These are phyloP conservation scores for Atrichornis clamosus DNA, from an alignment of 2,113 vertebrate species.

Conservation along the genomic window DNA sequence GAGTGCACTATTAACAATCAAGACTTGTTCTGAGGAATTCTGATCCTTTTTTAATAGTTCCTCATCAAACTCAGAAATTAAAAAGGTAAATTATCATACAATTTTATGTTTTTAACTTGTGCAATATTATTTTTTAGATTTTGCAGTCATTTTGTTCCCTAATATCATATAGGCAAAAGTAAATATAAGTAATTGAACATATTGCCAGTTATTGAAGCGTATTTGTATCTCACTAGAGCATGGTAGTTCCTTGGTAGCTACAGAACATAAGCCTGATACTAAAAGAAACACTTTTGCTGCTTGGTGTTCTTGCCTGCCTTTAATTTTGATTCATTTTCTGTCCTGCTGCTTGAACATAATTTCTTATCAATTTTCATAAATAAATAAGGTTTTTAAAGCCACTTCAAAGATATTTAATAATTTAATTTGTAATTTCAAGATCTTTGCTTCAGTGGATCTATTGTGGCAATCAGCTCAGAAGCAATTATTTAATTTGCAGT, in stretches of 20 bases:
- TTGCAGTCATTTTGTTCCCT: background rate
- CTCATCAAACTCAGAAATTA: background rate
- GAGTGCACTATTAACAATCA: background rate
- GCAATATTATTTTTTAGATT: background rate
- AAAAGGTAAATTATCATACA: background rate
- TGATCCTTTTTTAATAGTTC: background rate
- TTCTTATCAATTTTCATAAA: constrained; percentile 8
- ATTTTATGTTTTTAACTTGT: background rate
- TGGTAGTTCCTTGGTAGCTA: background rate
- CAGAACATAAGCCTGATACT: background rate
- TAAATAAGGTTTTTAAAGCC: background rate
- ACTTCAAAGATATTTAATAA: constrained; percentile 15
- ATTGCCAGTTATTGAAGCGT: background rate
- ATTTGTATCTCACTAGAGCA: background rate
- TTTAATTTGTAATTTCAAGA: constrained; percentile 7
- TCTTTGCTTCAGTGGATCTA: background rate
- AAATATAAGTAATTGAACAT: background rate
- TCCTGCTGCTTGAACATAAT: background rate
- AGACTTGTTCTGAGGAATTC: background rate
- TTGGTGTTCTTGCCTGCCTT: background rate
- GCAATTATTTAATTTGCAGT: constrained; percentile 36
- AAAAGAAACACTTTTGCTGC: background rate
- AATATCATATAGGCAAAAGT: background rate
- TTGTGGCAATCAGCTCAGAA: background rate
- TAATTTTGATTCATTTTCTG: background rate